Percentiles rank a stretch among this genome's conserved stretches.
These are phyloP conservation scores for Erannis defoliaria DNA, from an alignment of 2,888 invertebrate species.

Conservation along the genomic window DNA sequence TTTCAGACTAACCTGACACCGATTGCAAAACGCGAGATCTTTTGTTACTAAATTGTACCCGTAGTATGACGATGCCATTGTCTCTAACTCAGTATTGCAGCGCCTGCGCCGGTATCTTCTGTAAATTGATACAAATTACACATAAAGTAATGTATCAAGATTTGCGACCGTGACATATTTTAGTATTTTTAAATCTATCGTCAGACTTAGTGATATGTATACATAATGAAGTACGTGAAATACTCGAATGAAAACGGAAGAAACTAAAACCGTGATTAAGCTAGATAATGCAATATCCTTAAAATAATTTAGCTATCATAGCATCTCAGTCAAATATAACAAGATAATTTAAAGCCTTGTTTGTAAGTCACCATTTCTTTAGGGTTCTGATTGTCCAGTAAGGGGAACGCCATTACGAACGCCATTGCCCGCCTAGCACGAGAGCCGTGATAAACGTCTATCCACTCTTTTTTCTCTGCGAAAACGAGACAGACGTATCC, in stretches of 20 bases:
- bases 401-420: too few relatives aligned
- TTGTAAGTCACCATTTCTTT: too few relatives aligned
- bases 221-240: background rate
- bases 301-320: too few relatives aligned
- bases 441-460: too few relatives aligned
- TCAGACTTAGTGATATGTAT: background rate
- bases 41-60: slow-evolving; percentile 6
- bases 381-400: too few relatives aligned
- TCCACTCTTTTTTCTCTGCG: too few relatives aligned
- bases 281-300: background rate
- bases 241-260: background rate
- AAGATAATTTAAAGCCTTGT: too few relatives aligned
- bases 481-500: too few relatives aligned
- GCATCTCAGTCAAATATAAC: too few relatives aligned
- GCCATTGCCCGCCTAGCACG: too few relatives aligned
- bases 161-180: slow-evolving; percentile 12
- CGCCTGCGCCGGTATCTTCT: slow-evolving; percentile 11
- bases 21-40: slow-evolving; percentile 11
- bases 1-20: slow-evolving; percentile 11
- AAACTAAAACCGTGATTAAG: background rate
- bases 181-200: background rate
- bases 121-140: slow-evolving; percentile 19
- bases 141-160: slow-evolving; percentile 5
- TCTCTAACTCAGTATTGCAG: slow-evolving; percentile 13
- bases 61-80: slow-evolving; percentile 12